These are phyloP conservation scores for Limosa lapponica DNA, from an alignment of 2,797 vertebrate species.

Conservation along the genomic window DNA sequence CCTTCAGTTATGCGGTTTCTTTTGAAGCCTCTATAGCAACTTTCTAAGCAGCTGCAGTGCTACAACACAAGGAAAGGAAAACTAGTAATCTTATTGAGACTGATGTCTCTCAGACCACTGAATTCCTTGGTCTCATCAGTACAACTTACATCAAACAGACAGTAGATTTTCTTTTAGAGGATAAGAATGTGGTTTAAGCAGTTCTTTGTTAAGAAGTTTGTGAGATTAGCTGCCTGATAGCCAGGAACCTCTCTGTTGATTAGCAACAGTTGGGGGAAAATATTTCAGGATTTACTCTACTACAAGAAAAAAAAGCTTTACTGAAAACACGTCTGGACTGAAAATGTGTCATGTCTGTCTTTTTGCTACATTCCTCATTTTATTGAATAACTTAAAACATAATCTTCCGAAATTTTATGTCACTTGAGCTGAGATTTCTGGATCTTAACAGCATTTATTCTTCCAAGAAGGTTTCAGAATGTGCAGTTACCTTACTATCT, in stretches of 20 bases:
- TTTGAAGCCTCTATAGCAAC: neutral
- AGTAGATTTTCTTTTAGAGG: neutral
- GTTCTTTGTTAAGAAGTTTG: neutral
- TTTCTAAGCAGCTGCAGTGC: neutral
- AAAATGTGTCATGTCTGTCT: neutral
- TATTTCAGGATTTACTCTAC: neutral
- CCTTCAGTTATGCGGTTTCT: neutral
- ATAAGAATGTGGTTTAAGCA: neutral
- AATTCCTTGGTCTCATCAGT: neutral
- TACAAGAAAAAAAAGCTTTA: neutral
- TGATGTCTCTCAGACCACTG: neutral
- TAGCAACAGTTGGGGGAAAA: fast-evolving
- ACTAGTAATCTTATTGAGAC: neutral
- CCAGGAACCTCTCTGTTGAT: neutral
- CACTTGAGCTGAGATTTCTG: neutral
- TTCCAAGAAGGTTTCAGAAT: neutral
- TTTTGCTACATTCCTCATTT: neutral
- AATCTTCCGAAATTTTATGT: neutral
- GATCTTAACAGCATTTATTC: neutral
- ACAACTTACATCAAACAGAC: neutral
- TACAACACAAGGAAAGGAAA: neutral
- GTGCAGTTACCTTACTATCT: neutral
- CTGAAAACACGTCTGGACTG: neutral
- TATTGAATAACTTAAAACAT: neutral
- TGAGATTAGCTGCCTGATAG: neutral